phyloP scores from a whole-genome alignment of 1,140 invertebrate species.

The Psix sp. region DNA sequence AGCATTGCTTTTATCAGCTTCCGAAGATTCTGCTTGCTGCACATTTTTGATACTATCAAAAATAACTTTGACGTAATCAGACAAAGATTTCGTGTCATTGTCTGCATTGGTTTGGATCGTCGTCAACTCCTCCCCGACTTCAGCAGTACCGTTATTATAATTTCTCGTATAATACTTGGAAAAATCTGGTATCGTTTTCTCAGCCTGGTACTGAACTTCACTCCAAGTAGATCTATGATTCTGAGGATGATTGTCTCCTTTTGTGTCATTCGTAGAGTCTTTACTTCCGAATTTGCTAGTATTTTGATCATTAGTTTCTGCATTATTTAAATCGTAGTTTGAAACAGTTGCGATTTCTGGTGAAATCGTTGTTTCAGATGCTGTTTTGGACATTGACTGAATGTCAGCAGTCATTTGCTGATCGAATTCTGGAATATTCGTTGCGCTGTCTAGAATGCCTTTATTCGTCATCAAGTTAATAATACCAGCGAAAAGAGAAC shows the following conservation, averaged over 20 bases:
- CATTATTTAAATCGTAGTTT: conserved; percentile 8
- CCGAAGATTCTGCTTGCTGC: conserved; percentile 55
- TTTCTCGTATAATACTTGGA: conserved; percentile 52
- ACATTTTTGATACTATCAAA: conserved; percentile 73
- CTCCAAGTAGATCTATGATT: conserved; percentile 72
- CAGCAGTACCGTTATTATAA: conserved; percentile 41
- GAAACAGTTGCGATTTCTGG: conserved; percentile 3
- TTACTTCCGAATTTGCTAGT: conserved; percentile 15
- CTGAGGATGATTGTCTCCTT: conserved; percentile 64
- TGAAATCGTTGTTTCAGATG: conserved; percentile 22
- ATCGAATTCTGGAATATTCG: conserved; percentile 10
- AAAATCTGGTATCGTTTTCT: conserved; percentile 59
- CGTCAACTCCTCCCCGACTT: conserved; percentile 12
- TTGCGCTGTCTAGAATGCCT: conserved; percentile 31
- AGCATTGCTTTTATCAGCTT: conserved; percentile 53
- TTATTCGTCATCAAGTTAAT: conserved; percentile 60
- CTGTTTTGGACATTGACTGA: too few species aligned
- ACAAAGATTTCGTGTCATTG: conserved; percentile 60
- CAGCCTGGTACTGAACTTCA: conserved; percentile 66
- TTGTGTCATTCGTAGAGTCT: too few species aligned
- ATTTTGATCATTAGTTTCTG: conserved; percentile 2
- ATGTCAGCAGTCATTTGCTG: conserved; percentile 31
- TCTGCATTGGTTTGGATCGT: conserved; percentile 35
- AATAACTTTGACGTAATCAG: conserved; percentile 73
- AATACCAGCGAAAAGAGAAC: conserved; percentile 54